Conservation (phyloP, 2,888 invertebrate species). For the Gasteruption jaculator region DNA sequence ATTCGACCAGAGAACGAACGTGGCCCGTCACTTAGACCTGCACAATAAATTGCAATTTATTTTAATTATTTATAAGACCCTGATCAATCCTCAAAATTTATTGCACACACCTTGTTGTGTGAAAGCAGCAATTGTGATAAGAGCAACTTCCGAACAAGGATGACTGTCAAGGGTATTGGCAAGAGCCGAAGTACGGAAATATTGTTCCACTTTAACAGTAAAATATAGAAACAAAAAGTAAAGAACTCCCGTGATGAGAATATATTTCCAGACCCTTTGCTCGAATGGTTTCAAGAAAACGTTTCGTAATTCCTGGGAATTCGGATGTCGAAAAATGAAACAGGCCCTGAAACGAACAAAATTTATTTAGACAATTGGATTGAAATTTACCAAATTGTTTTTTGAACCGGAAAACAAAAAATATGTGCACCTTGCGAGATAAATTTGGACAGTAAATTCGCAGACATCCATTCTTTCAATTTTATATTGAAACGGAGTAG, state of each 20-base stretch:
- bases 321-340: conserved; percentile 68
- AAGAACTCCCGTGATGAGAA: conserved; percentile 42
- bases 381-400: not conserved
- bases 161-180: conserved; percentile 23
- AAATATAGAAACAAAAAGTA: conserved; percentile 32
- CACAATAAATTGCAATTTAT: conserved; percentile 11
- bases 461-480: conserved; percentile 58
- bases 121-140: conserved; percentile 51
- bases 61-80: not conserved
- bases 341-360: conserved; percentile 52
- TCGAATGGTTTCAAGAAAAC: conserved; percentile 64
- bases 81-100: not conserved
- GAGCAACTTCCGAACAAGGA: conserved; percentile 35
- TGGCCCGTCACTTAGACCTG: conserved; percentile 53
- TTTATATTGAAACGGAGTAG: conserved; percentile 64
- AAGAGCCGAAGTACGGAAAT: conserved; percentile 18
- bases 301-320: conserved; percentile 58
- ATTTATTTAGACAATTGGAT: not conserved
- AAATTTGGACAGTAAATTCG: conserved; percentile 61
- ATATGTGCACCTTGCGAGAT: conserved; percentile 56
- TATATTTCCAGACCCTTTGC: conserved; percentile 57
- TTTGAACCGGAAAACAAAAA: not conserved
- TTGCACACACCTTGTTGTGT: conserved; percentile 51
- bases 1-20: conserved; percentile 50
- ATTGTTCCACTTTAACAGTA: conserved; percentile 27